Base-by-base conservation (phyloP, 2,113 vertebrate genomes). In the Nettapus auritus region DNA sequence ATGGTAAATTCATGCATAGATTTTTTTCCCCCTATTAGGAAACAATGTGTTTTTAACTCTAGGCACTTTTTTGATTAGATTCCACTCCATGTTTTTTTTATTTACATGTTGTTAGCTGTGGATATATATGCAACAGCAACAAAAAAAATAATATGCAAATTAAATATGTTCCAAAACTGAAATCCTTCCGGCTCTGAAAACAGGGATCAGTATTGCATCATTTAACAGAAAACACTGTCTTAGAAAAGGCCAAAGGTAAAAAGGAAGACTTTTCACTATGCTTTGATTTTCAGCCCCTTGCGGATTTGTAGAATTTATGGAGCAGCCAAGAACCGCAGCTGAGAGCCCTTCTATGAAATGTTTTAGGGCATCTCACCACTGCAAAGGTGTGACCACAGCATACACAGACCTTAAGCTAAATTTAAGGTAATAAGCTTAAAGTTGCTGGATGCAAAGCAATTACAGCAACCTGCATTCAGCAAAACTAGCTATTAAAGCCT, bases 21-120 rank as follows among this genome's bases (percentile, higher is more conserved):
- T 67, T 52, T 18, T 76, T 68, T 73, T 55, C 48, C 36, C 60
- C 33, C 36, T 93, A 56, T 70, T 63, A 93, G 60, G 69, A 64
- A 96, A 94, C 34, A 80, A 86, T 20, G 33, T 40, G 57, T 25
- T 95, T 88, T 75, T 94, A 91, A 89, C 79, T 94, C 68, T 22
- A 86, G 95, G 93, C 68, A 78, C 31, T 90, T 94, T 91, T 91
- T 86, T 52, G 5, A 95, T 88, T 95, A 91, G 46, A 88, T 91
- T 94, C 89, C 89, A 92, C 78, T 88, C 60, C 56, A 28, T 44
- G 50, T 81, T 88, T 93, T 93, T 94, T 91, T 88, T 94, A 81
- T 77, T 80, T 95, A 81, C 81, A 81, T 81, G 18, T 83, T 83
- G 42, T 48, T 96, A 64, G 73, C 86, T 91, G 34, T 70, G 56